Evolutionary conservation across 2,888 invertebrate species (phyloP), one percentile per base, ranked within the genome.

Genomic region (Ormyrus pomaceus): DNA sequence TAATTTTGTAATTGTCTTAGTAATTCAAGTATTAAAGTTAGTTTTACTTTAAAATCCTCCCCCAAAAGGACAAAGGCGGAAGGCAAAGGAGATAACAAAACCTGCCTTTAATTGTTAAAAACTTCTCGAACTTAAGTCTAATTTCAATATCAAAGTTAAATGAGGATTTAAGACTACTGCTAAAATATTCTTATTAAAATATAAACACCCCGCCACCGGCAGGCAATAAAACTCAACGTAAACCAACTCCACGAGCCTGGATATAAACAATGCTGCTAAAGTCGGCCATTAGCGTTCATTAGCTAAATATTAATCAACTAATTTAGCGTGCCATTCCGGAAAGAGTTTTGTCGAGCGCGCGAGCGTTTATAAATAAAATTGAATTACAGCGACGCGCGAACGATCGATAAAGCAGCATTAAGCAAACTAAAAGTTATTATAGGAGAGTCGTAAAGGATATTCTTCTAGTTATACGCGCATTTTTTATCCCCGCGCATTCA

Each of bases 21-120:
- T 59, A 64, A 80, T 77, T 80, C 58, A 34, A 80, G 73, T 68
- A 80, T 73, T 55, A 80, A 80, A 80, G 64, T 73, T 76, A 46
- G 68, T 80, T 80, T 77, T 51, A 72, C 61, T 77, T 80, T 53
- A 62, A 72, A 73, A 77, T 80, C 53, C 69, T 64, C 59, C n/a
- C 68, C 56, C 59, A 72, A 75, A 62, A 19, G 9, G n/a, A 19
- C 69, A 64, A 51, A 2, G 70, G 6, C 5, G 11, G 61, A 50
- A 56, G 19, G 53, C 48, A 65, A 3, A 11, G n/a, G 34, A 70
- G 56, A 70, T 55, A 64, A 70, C 46, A 59, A 74, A 75, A 65
- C n/a, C 45, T 45, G 0, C 2, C 50, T 46, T 11, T 13, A 70
- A 79, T 74, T 75, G 68, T 13, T 53, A 62, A 79, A 72, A 76